These are phyloP conservation scores for Chrosomus eos DNA, from an alignment of 2,797 vertebrate species.

Conservation along the genomic window DNA sequence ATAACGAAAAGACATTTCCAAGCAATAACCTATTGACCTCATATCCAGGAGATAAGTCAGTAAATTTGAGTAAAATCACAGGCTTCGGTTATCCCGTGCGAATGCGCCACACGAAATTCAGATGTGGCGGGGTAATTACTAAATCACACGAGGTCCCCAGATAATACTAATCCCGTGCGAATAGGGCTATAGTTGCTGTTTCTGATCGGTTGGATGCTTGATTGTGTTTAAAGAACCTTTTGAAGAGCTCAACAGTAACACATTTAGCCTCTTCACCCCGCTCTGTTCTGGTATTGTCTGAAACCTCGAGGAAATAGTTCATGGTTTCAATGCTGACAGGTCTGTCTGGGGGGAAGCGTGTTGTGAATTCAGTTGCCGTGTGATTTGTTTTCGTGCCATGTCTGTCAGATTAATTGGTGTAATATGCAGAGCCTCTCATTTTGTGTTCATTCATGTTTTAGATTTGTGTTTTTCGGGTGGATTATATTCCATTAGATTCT, in stretches of 20 bases:
- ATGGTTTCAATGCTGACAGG: background rate
- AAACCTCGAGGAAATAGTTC: background rate
- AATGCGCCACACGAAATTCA: too few species aligned
- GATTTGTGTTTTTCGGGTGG: background rate
- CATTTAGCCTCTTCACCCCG: background rate
- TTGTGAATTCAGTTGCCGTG: background rate
- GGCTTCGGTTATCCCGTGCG: too few species aligned
- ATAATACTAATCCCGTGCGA: too few species aligned
- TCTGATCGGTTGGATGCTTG: background rate
- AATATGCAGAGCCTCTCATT: background rate
- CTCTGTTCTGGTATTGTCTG: background rate
- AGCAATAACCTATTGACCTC: too few species aligned
- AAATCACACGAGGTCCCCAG: too few species aligned
- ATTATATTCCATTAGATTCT: conserved; percentile 4
- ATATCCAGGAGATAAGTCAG: too few species aligned
- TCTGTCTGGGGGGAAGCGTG: background rate
- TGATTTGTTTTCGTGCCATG: background rate
- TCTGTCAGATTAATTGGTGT: conserved; percentile 16
- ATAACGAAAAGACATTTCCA: too few species aligned
- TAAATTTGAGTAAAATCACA: too few species aligned
- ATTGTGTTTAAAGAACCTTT: background rate
- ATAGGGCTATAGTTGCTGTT: too few species aligned
- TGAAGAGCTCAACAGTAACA: background rate
- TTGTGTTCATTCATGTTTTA: background rate
- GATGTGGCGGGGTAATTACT: too few species aligned